phyloP scores from a whole-genome alignment of 2,888 invertebrate species.

The Tridacna gigas region DNA sequence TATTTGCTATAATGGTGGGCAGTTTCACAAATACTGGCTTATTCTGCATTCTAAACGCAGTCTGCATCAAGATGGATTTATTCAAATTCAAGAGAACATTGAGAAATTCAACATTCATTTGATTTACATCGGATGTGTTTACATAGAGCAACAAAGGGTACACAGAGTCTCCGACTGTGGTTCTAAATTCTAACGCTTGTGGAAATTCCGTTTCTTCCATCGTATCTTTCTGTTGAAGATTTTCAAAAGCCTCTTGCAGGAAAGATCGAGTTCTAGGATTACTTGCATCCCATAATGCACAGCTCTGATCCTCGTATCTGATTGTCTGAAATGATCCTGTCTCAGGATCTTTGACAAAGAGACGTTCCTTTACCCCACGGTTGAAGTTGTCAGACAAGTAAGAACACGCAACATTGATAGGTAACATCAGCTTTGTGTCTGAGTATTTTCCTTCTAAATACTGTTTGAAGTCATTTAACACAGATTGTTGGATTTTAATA shows the following conservation, averaged over 20 bases:
- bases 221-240: constrained; percentile 48
- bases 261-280: constrained; percentile 85
- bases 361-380: constrained; percentile 88
- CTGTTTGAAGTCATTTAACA: constrained; percentile 42
- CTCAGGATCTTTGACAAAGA: constrained; percentile 65
- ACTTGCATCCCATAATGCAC: constrained; percentile 94
- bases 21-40: constrained; percentile 92
- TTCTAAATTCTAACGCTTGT: constrained; percentile 59
- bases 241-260: constrained; percentile 36
- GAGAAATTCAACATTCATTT: constrained; percentile 60
- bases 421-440: constrained; percentile 63
- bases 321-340: constrained; percentile 85
- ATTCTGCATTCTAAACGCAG: constrained; percentile 88
- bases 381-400: constrained; percentile 88
- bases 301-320: constrained; percentile 88
- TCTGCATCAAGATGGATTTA: constrained; percentile 59
- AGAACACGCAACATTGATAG: constrained; percentile 65
- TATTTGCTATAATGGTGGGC: constrained; percentile 93
- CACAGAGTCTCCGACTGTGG: constrained; percentile 43
- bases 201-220: constrained; percentile 49
- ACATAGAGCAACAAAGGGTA: constrained; percentile 73
- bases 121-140: constrained; percentile 49
- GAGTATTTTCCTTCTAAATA: constrained; percentile 56
- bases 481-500: constrained; percentile 84
- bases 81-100: constrained; percentile 50